Percentiles rank a stretch among this genome's conserved stretches.
Conservation (phyloP, 2,113 vertebrate species). For the Bettongia penicillata region DNA sequence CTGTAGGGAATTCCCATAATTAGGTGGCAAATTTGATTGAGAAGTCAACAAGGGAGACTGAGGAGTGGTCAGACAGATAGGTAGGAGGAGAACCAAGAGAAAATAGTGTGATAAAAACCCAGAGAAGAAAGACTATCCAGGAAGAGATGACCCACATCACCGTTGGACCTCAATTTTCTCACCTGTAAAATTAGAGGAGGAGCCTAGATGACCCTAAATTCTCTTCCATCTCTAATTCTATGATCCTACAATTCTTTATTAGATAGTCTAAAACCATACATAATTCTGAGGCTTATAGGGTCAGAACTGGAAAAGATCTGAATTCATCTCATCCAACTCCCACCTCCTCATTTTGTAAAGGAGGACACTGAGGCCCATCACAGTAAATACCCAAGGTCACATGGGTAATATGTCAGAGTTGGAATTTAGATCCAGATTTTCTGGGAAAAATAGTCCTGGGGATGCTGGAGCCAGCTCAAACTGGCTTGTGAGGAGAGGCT, state of each 20-base stretch:
- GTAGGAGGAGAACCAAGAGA: neutral
- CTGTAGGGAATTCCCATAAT: neutral
- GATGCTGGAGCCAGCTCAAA: neutral
- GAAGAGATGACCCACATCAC: neutral
- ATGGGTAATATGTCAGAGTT: neutral
- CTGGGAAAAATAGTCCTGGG: neutral
- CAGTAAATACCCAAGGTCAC: neutral
- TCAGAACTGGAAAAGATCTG: neutral
- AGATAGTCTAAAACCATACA: neutral
- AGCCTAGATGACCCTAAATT: neutral
- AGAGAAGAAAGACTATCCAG: neutral
- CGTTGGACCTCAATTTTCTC: neutral
- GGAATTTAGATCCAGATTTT: neutral
- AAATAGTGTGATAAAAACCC: neutral
- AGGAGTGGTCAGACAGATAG: neutral
- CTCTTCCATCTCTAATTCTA: neutral
- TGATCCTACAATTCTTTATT: neutral
- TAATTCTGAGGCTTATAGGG: neutral
- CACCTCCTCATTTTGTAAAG: neutral
- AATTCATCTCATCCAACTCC: neutral
- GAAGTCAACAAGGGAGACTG: neutral
- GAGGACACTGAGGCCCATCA: neutral
- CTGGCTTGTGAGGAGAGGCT: neutral
- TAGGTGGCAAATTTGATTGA: neutral
- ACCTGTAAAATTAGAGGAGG: neutral